Evolutionary conservation across 2,113 vertebrate species (phyloP).

Genomic region (Pluvianellus socialis): DNA sequence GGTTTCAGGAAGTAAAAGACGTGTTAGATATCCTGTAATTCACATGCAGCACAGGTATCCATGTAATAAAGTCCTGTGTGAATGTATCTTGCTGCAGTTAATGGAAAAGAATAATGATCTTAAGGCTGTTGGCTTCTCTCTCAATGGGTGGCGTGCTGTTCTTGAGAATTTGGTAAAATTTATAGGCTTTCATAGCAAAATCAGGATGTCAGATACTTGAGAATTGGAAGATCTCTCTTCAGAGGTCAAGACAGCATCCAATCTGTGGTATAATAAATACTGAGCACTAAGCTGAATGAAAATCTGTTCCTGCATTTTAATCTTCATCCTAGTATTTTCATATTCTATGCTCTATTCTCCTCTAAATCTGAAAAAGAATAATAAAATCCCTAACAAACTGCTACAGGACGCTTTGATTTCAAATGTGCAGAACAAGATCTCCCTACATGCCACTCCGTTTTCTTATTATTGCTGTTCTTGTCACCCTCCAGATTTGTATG

Average conservation of each 20-base stretch:
- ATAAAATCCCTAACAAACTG: background rate
- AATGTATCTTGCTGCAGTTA: background rate
- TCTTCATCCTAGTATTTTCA: background rate
- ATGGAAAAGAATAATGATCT: background rate
- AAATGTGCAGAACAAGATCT: background rate
- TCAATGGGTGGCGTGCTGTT: background rate
- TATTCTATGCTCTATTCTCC: background rate
- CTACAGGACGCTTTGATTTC: background rate
- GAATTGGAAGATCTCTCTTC: background rate
- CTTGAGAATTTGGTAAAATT: background rate
- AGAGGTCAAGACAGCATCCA: background rate
- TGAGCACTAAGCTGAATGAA: background rate
- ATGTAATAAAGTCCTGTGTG: background rate
- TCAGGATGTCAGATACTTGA: background rate
- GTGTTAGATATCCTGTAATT: background rate
- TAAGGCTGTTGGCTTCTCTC: background rate
- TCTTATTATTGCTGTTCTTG: background rate
- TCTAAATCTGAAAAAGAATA: background rate
- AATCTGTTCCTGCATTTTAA: background rate
- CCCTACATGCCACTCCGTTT: background rate
- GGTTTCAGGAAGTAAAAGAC: background rate
- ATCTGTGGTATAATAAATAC: background rate
- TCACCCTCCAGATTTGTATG: background rate
- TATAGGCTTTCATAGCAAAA: background rate
- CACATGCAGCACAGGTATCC: accelerated